Conservation (phyloP, 2,113 vertebrate genomes). For the rat (Rattus norvegicus) region GRCr8 NC_086033.1:23823001-23823500, state of each 20-base stretch:
- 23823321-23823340: neutral
- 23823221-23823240: neutral
- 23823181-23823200: neutral
- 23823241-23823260: neutral
- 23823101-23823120: neutral
- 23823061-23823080: neutral
- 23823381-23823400: neutral
- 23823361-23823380: neutral
- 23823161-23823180: neutral
- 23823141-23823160: neutral
- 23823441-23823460: neutral
- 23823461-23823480: neutral
- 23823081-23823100: neutral
- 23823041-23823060: neutral
- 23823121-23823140: neutral
- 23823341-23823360: neutral
- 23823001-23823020: neutral
- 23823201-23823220: conserved; percentile 51
- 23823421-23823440: neutral
- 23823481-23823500: neutral
- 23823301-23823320: neutral
- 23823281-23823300: neutral
- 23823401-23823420: neutral
- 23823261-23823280: neutral
- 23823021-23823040: neutral